Evolutionary conservation across 2,888 invertebrate species (phyloP).

Genomic region (Rhopalosiphum nymphaeae): DNA sequence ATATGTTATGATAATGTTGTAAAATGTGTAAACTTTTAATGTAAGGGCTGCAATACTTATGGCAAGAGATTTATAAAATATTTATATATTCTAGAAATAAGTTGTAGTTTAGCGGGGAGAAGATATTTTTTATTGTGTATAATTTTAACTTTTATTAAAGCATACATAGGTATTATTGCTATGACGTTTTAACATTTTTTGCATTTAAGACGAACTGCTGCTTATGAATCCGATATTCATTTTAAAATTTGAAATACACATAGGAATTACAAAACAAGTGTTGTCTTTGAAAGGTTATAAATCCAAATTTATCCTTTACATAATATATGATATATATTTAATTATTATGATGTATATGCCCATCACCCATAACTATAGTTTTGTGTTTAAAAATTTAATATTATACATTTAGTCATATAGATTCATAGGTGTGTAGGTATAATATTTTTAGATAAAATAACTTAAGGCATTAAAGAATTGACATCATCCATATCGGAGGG

Average conservation of each 20-base stretch:
- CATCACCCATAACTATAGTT: too few relatives aligned
- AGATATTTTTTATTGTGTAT: not conserved
- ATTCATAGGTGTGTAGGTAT: not conserved
- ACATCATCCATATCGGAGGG: not conserved
- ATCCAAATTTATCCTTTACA: not conserved
- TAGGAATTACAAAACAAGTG: not conserved
- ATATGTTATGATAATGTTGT: not conserved
- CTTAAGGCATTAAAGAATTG: too few relatives aligned
- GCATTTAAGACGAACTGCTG: not conserved
- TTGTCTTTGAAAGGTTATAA: not conserved
- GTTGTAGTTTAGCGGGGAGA: not conserved
- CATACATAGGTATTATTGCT: not conserved
- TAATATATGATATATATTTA: not conserved
- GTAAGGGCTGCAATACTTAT: not conserved
- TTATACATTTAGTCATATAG: too few relatives aligned
- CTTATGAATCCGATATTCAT: not conserved
- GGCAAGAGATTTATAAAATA: not conserved
- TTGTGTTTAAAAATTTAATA: too few relatives aligned
- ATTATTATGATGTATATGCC: too few relatives aligned
- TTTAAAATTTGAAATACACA: not conserved
- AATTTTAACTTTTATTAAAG: not conserved
- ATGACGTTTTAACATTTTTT: not conserved
- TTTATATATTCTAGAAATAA: not conserved
- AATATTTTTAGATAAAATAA: not conserved
- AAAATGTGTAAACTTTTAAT: slow-evolving; percentile 6